Conservation (phyloP, 2,888 invertebrate species). For the Phortica okadai region DNA sequence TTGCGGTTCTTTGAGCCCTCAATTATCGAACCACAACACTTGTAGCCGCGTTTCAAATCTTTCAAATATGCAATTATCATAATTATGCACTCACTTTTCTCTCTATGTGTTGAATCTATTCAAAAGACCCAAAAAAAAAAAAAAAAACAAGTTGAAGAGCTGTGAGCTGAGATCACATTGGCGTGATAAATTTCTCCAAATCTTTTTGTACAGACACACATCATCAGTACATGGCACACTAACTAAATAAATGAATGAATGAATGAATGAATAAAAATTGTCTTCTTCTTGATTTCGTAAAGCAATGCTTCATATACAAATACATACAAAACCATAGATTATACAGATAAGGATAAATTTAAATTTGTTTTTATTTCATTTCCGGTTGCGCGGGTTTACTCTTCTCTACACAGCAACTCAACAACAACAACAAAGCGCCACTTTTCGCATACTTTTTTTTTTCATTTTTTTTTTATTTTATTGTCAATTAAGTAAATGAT, state of each 20-base stretch:
- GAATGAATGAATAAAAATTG: conserved; percentile 16
- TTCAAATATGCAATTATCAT: conserved; percentile 57
- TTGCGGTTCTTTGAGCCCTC: conserved; percentile 33
- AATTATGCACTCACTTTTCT: conserved; percentile 46
- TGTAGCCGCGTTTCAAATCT: conserved; percentile 5
- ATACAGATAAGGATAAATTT: conserved; percentile 40
- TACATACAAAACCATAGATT: neutral
- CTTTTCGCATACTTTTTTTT: conserved; percentile 29
- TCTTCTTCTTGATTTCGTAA: neutral
- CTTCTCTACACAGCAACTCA: neutral
- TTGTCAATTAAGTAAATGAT: conserved; percentile 53
- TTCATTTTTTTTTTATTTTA: conserved; percentile 46
- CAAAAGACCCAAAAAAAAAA: neutral
- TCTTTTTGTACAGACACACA: conserved; percentile 12
- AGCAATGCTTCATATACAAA: neutral
- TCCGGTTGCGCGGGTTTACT: conserved; percentile 35
- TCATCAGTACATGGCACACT: neutral
- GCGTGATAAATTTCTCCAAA: conserved; percentile 48
- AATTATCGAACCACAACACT: conserved; percentile 27
- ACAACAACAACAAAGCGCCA: neutral
- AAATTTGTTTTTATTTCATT: conserved; percentile 48
- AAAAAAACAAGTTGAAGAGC: neutral
- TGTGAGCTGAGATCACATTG: conserved; percentile 54
- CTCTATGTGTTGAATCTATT: neutral
- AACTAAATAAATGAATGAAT: neutral